Evolutionary conservation across 2,888 invertebrate species (phyloP).

Genomic region (Sussaba pulchella): DNA sequence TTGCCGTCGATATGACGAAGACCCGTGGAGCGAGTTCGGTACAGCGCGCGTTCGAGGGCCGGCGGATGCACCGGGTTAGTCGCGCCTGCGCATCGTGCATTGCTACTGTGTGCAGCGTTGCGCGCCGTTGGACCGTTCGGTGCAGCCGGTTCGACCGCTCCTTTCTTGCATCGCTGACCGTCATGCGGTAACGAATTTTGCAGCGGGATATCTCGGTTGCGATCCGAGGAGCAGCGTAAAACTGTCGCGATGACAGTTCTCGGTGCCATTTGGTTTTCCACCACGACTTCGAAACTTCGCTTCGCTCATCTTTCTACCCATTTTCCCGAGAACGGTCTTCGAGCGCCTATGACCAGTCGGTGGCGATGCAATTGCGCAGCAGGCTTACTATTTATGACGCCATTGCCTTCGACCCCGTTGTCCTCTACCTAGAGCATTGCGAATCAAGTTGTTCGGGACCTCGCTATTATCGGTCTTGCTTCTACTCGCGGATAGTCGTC

Average conservation of each 20-base stretch:
- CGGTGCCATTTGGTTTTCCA: too few relatives aligned
- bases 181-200: background rate
- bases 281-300: background rate
- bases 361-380: slow-evolving; percentile 57
- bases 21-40: slow-evolving; percentile 18
- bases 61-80: background rate
- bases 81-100: slow-evolving; percentile 33
- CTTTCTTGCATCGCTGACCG: slow-evolving; percentile 8
- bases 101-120: slow-evolving; percentile 33
- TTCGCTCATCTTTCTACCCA: background rate
- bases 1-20: slow-evolving; percentile 31
- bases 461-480: background rate
- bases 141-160: slow-evolving; percentile 32
- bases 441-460: slow-evolving; percentile 62
- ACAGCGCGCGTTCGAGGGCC: too few relatives aligned
- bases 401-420: slow-evolving; percentile 74
- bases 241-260: slow-evolving; percentile 17
- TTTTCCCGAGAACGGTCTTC: too few relatives aligned
- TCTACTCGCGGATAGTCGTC: too few relatives aligned
- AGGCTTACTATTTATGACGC: slow-evolving; percentile 69
- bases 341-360: slow-evolving; percentile 2
- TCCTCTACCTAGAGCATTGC: slow-evolving; percentile 80
- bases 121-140: slow-evolving; percentile 29
- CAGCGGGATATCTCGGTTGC: background rate
- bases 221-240: slow-evolving; percentile 4